These are phyloP conservation scores for Ornithorhynchus anatinus DNA, from an alignment of 2,113 vertebrate genomes.

Conservation along the genomic window DNA sequence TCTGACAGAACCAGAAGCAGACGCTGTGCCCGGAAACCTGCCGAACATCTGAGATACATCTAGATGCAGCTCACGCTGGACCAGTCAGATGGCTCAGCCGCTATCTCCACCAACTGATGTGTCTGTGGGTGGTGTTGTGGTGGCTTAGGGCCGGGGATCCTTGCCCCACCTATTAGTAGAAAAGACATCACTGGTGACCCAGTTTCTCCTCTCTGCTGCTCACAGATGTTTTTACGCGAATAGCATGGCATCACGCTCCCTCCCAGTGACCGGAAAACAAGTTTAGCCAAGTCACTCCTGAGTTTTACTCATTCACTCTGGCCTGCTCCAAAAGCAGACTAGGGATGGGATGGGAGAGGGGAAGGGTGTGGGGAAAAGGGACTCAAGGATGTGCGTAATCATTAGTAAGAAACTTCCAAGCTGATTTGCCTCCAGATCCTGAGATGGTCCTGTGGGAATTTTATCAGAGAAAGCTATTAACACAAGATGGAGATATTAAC, in stretches of 20 bases:
- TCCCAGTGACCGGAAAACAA: background rate
- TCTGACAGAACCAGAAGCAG: too few relatives aligned
- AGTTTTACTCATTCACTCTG: slow-evolving; percentile 12
- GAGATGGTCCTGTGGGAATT: slow-evolving; percentile 4
- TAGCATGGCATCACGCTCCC: background rate
- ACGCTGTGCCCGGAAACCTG: too few relatives aligned
- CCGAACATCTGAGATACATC: too few relatives aligned
- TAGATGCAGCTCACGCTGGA: too few relatives aligned
- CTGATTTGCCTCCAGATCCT: slow-evolving; percentile 7
- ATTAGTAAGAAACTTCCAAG: background rate
- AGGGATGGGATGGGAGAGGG: too few relatives aligned
- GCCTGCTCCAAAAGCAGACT: background rate
- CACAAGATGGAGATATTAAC: background rate
- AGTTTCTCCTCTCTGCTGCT: background rate
- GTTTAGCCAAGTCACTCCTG: slow-evolving; percentile 14
- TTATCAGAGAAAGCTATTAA: slow-evolving; percentile 14
- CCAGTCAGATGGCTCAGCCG: too few relatives aligned
- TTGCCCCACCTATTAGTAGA: background rate
- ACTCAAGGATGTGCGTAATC: background rate
- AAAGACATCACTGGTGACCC: background rate
- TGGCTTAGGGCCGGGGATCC: background rate
- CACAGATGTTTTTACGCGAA: background rate
- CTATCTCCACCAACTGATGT: too few relatives aligned
- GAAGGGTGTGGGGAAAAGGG: background rate
- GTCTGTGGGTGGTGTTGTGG: too few relatives aligned